These are phyloP conservation scores for Stomorhina lunata DNA, from an alignment of 2,888 invertebrate species.

Conservation along the genomic window DNA sequence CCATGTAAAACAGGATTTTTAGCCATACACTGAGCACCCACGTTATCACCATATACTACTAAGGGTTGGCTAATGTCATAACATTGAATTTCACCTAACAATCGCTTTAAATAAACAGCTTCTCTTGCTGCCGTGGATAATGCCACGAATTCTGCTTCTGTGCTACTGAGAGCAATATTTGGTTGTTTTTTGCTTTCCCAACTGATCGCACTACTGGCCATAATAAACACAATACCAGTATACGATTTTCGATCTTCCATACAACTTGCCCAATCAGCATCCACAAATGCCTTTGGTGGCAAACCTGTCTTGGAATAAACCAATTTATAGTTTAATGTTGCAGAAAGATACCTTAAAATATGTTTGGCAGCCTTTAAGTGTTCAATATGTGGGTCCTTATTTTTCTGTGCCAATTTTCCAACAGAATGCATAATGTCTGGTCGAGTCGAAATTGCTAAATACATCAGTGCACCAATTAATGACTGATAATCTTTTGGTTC, in stretches of 20 bases:
- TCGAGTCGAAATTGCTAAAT: no score
- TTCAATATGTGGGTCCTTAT: no score
- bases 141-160: neutral
- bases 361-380: no score
- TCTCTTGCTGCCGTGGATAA: neutral
- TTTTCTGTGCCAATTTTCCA: no score
- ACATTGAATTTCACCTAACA: neutral
- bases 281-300: neutral
- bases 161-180: neutral
- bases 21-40: slow-evolving; percentile 20
- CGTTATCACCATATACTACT: slow-evolving; percentile 15
- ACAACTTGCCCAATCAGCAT: neutral
- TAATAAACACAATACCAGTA: neutral
- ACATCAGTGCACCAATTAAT: slow-evolving; percentile 46
- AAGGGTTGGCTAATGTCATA: no score
- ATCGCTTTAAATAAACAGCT: neutral
- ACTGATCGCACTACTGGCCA: neutral
- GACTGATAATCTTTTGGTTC: slow-evolving; percentile 52
- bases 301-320: neutral
- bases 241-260: slow-evolving; percentile 27
- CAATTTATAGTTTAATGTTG: neutral
- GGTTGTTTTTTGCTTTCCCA: neutral
- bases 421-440: no score
- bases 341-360: neutral
- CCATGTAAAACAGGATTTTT: slow-evolving; percentile 24